Conservation (phyloP, 2,888 invertebrate genomes). For the Coleophora deauratella region DNA sequence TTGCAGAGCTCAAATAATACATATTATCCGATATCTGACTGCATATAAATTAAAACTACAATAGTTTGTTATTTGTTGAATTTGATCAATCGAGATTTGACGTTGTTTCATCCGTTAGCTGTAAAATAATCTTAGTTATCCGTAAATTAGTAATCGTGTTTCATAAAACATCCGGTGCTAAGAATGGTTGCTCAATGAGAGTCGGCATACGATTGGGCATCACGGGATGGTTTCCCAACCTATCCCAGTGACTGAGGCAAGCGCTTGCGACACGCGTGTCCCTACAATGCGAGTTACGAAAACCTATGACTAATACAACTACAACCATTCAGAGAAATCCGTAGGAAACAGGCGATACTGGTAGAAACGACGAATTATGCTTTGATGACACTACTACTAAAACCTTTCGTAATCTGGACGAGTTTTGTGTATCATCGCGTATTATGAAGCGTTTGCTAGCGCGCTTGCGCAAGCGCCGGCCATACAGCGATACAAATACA, state of each 20-base stretch:
- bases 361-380: conserved; percentile 31
- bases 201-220: conserved; percentile 63
- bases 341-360: conserved; percentile 39
- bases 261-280: conserved; percentile 63
- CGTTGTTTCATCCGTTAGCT: conserved; percentile 15
- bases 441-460: conserved; percentile 41
- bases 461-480: conserved; percentile 57
- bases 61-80: conserved; percentile 14
- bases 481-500: conserved; percentile 40
- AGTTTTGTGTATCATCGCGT: conserved; percentile 44
- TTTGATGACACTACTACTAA: conserved; percentile 41
- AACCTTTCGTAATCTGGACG: conserved; percentile 48
- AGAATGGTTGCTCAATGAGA: conserved; percentile 44
- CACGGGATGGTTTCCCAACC: conserved; percentile 71
- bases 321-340: conserved; percentile 11
- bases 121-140: conserved; percentile 14
- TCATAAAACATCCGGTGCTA: conserved; percentile 42
- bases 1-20: too few species aligned
- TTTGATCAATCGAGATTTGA: conserved; percentile 9
- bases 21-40: not conserved
- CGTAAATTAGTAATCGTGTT: conserved; percentile 42
- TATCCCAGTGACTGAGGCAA: conserved; percentile 68
- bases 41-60: not conserved
- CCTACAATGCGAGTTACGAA: conserved; percentile 71
- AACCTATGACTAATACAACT: conserved; percentile 62